Evolutionary conservation across 1,140 invertebrate species (phyloP).

Genomic region (Plutomurus gul): DNA sequence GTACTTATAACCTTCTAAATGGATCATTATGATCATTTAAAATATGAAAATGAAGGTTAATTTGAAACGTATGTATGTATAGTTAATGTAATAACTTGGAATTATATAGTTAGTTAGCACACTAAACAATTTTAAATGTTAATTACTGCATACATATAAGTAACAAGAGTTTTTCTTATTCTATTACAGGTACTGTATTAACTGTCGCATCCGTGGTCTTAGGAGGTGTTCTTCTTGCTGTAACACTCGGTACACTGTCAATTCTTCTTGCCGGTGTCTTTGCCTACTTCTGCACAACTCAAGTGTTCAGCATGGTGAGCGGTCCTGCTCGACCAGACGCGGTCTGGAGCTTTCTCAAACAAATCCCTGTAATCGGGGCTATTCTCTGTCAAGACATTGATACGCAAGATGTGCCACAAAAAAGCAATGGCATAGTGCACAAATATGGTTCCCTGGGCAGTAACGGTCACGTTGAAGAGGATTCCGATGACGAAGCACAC

Average conservation of each 20-base stretch:
- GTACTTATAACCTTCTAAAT: no score
- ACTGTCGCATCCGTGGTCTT: conserved; percentile 42
- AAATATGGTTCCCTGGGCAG: no score
- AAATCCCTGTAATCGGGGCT: neutral
- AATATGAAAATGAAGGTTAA: no score
- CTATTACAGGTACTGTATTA: conserved; percentile 43
- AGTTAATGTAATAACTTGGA: no score
- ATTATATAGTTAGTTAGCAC: no score
- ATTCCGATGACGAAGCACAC: neutral
- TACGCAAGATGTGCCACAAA: no score
- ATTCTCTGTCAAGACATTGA: no score
- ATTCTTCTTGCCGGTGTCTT: neutral
- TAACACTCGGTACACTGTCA: conserved; percentile 39
- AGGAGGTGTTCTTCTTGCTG: conserved; percentile 33
- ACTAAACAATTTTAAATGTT: no score
- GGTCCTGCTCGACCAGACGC: neutral
- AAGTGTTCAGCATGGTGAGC: conserved; percentile 20
- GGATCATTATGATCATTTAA: no score
- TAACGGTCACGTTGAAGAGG: neutral
- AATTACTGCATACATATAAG: neutral
- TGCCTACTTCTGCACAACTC: conserved; percentile 25
- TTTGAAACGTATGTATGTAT: no score
- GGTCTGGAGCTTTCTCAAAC: neutral
- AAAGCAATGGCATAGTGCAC: neutral
- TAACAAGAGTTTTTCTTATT: conserved; percentile 9